phyloP scores from a whole-genome alignment of 2,113 vertebrate species.

The Limanda limanda region DNA sequence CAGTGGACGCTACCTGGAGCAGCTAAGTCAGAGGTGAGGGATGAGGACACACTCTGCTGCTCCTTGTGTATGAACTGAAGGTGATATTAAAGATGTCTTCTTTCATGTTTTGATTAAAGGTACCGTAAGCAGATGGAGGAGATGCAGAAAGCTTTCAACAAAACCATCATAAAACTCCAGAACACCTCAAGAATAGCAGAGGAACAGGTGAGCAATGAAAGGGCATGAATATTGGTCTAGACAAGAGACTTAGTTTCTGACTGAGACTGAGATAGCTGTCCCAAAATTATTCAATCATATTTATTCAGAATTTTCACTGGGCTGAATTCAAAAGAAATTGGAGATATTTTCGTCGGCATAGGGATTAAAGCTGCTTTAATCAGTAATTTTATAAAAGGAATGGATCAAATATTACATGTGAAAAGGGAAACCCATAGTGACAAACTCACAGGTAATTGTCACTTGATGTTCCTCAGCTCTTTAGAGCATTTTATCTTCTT shows the following conservation, averaged over 20 bases:
- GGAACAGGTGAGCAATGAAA: constrained; percentile 88
- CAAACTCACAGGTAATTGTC: background rate
- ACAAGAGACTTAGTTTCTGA: background rate
- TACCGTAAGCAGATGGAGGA: constrained; percentile 99
- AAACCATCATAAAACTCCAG: constrained; percentile 97
- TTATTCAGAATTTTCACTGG: no score
- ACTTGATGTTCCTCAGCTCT: background rate
- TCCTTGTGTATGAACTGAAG: background rate
- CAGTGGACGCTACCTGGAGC: constrained; percentile 96
- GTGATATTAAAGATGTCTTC: background rate
- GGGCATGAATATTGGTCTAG: background rate
- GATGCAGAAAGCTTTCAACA: constrained; percentile 99
- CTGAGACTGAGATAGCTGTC: no score
- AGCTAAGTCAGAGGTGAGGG: constrained; percentile 94
- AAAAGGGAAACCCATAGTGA: background rate
- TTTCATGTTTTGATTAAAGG: constrained; percentile 67
- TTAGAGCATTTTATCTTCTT: no score
- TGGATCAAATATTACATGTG: background rate
- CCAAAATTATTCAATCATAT: no score
- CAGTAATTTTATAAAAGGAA: background rate
- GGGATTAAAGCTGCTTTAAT: background rate
- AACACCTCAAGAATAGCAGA: constrained; percentile 96
- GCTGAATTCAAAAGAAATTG: no score
- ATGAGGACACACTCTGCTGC: background rate
- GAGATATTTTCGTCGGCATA: background rate